Conservation (phyloP, 30 jellyfish, hydroid and myxozoan species). For the Calvadosia cruxmelitensis region DNA sequence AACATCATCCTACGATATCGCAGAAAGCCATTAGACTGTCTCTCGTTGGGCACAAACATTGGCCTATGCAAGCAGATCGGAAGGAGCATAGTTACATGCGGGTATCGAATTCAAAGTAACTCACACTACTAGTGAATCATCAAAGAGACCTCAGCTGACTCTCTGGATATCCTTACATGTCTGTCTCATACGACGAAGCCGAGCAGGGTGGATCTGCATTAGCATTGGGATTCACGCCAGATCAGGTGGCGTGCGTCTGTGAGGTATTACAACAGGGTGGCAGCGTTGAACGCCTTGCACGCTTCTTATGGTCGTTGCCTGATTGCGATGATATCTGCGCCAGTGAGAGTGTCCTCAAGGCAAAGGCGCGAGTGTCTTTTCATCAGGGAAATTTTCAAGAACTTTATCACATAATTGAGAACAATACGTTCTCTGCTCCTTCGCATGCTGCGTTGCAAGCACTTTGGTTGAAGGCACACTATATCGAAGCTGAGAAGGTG, state of each 20-base stretch:
- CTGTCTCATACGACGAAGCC: too few species aligned
- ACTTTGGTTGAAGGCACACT: conserved; percentile 82
- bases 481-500: conserved; percentile 75
- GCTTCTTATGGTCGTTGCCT: conserved; percentile 90
- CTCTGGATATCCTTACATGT: too few species aligned
- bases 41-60: too few species aligned
- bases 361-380: conserved; percentile 82
- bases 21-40: too few species aligned
- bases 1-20: too few species aligned
- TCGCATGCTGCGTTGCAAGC: conserved; percentile 75
- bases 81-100: too few species aligned
- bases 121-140: too few species aligned
- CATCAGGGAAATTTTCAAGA: conserved; percentile 92
- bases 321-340: conserved; percentile 61
- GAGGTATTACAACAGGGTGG: conserved; percentile 92
- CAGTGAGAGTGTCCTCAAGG: conserved; percentile 73
- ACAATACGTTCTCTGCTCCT: conserved; percentile 37
- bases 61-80: too few species aligned
- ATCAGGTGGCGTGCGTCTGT: conserved; percentile 91
- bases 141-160: too few species aligned
- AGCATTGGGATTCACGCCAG: conserved; percentile 74
- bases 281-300: conserved; percentile 75
- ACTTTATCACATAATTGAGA: conserved; percentile 62
- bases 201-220: conserved; percentile 44
- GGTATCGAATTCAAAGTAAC: too few species aligned